Evolutionary conservation across 2,113 vertebrate species (phyloP).

Genomic region (Entelurus aequoreus): DNA sequence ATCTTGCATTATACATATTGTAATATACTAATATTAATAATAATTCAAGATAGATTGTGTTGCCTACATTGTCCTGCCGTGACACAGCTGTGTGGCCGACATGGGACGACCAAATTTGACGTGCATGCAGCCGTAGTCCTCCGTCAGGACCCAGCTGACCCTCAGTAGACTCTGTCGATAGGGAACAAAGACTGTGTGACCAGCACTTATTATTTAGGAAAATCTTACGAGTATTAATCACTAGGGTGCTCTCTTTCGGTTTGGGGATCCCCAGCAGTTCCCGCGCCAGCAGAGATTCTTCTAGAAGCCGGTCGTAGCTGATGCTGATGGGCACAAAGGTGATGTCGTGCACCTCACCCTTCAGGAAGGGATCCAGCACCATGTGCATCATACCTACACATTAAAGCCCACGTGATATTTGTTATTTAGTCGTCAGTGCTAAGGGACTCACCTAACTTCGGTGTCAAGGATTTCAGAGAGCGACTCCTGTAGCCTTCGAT

Average conservation of each 20-base stretch:
- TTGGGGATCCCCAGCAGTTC: conserved; percentile 93
- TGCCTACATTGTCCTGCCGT: conserved; percentile 68
- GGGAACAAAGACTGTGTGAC: not conserved
- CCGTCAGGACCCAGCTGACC: conserved; percentile 83
- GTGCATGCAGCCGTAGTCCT: conserved; percentile 86
- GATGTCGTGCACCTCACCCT: conserved; percentile 90
- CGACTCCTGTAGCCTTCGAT: conserved; percentile 93
- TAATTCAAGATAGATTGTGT: too few relatives aligned
- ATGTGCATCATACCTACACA: conserved; percentile 90
- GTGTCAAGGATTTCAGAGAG: conserved; percentile 84
- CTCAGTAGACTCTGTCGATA: conserved; percentile 82
- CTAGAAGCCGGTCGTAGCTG: conserved; percentile 91
- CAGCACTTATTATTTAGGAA: not conserved
- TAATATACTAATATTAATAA: too few relatives aligned
- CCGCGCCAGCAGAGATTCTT: conserved; percentile 86
- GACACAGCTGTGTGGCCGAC: conserved; percentile 82
- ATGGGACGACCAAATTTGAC: conserved; percentile 84
- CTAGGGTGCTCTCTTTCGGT: conserved; percentile 87
- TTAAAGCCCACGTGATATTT: not conserved
- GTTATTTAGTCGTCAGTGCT: not conserved
- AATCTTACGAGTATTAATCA: conserved; percentile 42
- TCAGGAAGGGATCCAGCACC: conserved; percentile 92
- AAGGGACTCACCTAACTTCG: conserved; percentile 81
- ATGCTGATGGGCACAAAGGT: conserved; percentile 91
- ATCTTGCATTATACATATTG: too few relatives aligned